These are phyloP conservation scores for Galerucella pusilla DNA, from an alignment of 2,888 invertebrate genomes.

Conservation along the genomic window DNA sequence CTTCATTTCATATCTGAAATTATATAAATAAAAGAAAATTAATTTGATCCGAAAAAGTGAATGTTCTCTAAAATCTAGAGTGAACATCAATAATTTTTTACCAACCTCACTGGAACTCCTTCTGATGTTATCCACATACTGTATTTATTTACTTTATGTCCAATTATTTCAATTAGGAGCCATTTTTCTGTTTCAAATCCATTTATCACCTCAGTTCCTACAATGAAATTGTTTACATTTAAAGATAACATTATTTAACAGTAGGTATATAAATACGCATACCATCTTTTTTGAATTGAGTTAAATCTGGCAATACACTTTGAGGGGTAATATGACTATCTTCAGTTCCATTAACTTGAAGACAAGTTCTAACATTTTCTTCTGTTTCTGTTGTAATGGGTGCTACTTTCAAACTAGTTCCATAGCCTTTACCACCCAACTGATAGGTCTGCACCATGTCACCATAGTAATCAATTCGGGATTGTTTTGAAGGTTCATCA, in stretches of 20 bases:
- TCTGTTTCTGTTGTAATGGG: slow-evolving; percentile 84
- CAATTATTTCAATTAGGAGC: slow-evolving; percentile 75
- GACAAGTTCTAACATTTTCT: slow-evolving; percentile 80
- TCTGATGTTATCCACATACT: slow-evolving; percentile 79
- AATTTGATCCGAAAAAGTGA: too few relatives aligned
- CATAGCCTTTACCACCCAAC: slow-evolving; percentile 73
- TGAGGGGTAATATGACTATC: slow-evolving; percentile 75
- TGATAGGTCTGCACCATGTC: slow-evolving; percentile 95
- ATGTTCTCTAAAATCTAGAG: not conserved
- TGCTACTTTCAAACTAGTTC: slow-evolving; percentile 83
- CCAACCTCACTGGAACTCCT: slow-evolving; percentile 76
- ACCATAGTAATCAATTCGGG: slow-evolving; percentile 95
- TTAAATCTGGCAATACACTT: slow-evolving; percentile 83
- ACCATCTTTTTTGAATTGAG: slow-evolving; percentile 77
- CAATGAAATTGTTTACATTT: not conserved
- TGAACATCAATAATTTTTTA: not conserved
- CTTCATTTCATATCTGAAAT: slow-evolving; percentile 85
- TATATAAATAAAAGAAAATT: slow-evolving; percentile 1
- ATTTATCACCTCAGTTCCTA: slow-evolving; percentile 74
- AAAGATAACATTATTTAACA: not conserved
- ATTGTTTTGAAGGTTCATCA: slow-evolving; percentile 78
- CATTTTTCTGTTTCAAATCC: slow-evolving; percentile 83
- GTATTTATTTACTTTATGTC: slow-evolving; percentile 88
- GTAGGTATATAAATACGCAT: slow-evolving; percentile 8
- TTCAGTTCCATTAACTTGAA: slow-evolving; percentile 83